Evolutionary conservation across 2,113 vertebrate genomes (phyloP).

Genomic region (Nymphicus hollandicus): DNA sequence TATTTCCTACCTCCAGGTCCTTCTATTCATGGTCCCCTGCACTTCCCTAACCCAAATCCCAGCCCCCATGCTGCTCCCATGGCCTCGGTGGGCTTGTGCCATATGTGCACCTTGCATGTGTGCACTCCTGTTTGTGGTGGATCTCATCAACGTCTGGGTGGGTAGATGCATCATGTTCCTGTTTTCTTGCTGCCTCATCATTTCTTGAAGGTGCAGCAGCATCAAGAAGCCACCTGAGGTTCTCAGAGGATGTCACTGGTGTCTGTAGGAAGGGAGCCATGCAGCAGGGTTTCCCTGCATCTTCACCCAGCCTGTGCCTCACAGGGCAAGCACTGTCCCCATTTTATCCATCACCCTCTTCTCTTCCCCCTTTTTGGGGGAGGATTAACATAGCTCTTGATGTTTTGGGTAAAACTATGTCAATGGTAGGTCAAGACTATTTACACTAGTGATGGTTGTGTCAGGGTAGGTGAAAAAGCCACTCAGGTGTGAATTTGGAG

Average conservation of each 20-base stretch:
- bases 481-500: background rate
- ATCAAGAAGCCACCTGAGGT: background rate
- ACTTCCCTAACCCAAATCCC: background rate
- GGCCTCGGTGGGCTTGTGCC: background rate
- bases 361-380: background rate
- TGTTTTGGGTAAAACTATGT: background rate
- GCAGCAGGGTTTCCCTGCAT: background rate
- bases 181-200: background rate
- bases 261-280: background rate
- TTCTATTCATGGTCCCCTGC: background rate
- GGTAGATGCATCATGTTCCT: background rate
- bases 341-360: background rate
- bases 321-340: background rate
- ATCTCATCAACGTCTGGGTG: background rate
- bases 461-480: background rate
- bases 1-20: background rate
- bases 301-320: background rate
- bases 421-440: background rate
- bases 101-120: fast-evolving
- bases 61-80: background rate
- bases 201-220: background rate
- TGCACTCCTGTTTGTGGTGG: background rate
- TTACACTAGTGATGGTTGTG: background rate
- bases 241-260: background rate
- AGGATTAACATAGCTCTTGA: background rate